Percentiles rank a stretch among this genome's conserved stretches.
Evolutionary conservation across 2,797 vertebrate species (phyloP).

Genomic region (Astyanax mexicanus): DNA sequence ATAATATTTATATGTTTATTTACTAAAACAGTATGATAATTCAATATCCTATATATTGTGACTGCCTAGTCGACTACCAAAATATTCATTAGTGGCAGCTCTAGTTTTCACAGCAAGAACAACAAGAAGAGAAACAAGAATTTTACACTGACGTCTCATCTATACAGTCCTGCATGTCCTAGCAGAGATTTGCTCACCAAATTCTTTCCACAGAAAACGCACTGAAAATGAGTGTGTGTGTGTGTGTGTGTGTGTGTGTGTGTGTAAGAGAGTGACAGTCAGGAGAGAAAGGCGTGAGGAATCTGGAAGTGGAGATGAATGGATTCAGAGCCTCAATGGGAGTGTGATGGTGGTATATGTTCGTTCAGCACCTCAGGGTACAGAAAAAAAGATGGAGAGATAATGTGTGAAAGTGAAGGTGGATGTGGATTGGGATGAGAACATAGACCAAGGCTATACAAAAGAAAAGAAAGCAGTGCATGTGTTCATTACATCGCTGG

Average conservation of each 20-base stretch:
- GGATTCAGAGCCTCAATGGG: conserved; percentile 40
- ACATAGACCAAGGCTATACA: neutral
- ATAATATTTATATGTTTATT: too few relatives aligned
- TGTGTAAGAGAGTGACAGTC: conserved; percentile 25
- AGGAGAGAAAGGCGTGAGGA: conserved; percentile 7
- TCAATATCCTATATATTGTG: too few relatives aligned
- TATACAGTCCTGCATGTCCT: conserved; percentile 43
- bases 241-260: too few relatives aligned
- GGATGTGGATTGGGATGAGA: conserved; percentile 11
- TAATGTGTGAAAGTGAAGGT: conserved; percentile 22
- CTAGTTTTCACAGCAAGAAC: too few relatives aligned
- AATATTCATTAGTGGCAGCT: too few relatives aligned
- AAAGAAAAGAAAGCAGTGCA: neutral
- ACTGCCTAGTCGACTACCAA: too few relatives aligned
- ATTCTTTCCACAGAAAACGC: conserved; percentile 18
- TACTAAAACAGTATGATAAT: too few relatives aligned
- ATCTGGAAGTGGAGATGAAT: conserved; percentile 15
- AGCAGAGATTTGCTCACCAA: conserved; percentile 39
- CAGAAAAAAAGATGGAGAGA: conserved; percentile 22
- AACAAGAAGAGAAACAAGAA: too few relatives aligned
- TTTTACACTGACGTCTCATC: conserved; percentile 40
- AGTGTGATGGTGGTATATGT: conserved; percentile 22
- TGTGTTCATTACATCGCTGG: neutral
- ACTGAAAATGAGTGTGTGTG: neutral
- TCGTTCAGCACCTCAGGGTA: conserved; percentile 39